Evolutionary conservation across 1,140 invertebrate species (phyloP), one percentile per base, ranked within the genome.

Genomic region (Platyscapa corneri): DNA sequence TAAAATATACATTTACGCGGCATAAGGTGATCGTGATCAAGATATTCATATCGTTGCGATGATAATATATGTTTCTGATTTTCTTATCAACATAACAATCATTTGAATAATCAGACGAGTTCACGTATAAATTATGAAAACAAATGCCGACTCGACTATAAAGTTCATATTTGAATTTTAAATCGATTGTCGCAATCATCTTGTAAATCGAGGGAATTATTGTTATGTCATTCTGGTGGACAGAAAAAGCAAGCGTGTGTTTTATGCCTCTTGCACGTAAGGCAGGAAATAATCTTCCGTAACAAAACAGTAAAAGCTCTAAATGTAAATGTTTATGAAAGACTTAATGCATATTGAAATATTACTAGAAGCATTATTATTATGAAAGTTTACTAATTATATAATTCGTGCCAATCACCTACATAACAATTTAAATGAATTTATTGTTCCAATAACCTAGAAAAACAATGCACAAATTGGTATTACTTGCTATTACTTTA

Each of bases 161-260:
- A 82, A 76, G n/a, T 78, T 34, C 49, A 32, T 64, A 83, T 84
- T 84, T 84, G 46, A 84, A 84, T 84, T 84, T 78, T 37, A 67
- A 83, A 84, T 84, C 75, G 32, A 77, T 67, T n/a, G 60, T 32
- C 46, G 2, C 12, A 18, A 60, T 53, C 7, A 12, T 34, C 37
- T 60, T n/a, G 60, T 49, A 80, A 80, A 65, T 64, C 64, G 32
- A 64, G 16, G 34, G 12, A 79, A 27, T 79, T 34, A 16, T 27
- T 56, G 16, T 70, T 70, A 70, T 8, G 60, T 65, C 78, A 10
- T 32, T 37, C 32, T 5, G 12, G 32, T 81, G 60, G 78, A 81
- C n/a, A 32, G 39, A 14, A 81, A 67, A 81, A 70, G 12, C n/a
- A 42, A 37, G 23, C 10, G 14, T 49, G 46, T 32, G 46, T 56